phyloP scores from a whole-genome alignment of 2,113 vertebrate species.

The Lepus europaeus region DNA sequence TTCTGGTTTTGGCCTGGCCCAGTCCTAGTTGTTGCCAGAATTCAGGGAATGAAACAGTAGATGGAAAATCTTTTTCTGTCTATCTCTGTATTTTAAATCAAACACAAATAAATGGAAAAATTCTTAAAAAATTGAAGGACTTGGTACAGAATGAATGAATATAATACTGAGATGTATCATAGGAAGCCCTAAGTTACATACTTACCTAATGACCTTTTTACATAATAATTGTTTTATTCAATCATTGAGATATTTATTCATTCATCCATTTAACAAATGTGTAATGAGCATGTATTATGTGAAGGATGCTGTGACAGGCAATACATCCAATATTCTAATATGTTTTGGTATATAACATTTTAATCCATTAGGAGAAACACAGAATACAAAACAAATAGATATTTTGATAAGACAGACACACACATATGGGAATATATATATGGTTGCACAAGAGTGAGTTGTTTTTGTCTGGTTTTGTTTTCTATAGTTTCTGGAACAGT shows the following conservation, averaged over 20 bases:
- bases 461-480: slow-evolving; percentile 12
- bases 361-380: neutral
- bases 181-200: neutral
- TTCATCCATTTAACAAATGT: neutral
- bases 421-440: neutral
- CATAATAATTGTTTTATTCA: neutral
- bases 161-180: neutral
- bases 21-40: no score
- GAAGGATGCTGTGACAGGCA: neutral
- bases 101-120: no score
- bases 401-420: neutral
- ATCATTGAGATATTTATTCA: neutral
- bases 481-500: neutral
- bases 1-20: no score
- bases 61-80: no score
- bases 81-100: no score
- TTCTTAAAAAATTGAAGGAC: neutral
- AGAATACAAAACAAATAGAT: neutral
- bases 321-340: neutral
- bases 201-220: neutral
- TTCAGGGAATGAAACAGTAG: no score
- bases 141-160: neutral
- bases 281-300: neutral
- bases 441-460: neutral
- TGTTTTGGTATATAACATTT: neutral